These are phyloP conservation scores for Eleutherodactylus coqui DNA, from an alignment of 2,797 vertebrate genomes.

Conservation along the genomic window DNA sequence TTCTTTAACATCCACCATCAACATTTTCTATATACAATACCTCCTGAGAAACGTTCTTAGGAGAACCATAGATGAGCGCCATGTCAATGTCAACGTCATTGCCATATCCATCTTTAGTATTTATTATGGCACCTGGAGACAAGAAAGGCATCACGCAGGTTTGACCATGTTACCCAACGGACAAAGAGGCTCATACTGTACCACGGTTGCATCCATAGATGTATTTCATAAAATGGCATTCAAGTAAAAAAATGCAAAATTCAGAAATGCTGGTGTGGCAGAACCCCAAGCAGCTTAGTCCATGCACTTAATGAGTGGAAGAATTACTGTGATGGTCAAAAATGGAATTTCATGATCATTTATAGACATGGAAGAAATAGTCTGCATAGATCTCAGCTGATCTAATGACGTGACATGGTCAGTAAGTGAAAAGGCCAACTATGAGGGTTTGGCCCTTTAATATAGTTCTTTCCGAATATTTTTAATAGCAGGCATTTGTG, in stretches of 20 bases:
- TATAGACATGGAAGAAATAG: slow-evolving; percentile 19
- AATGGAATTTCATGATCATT: slow-evolving; percentile 19
- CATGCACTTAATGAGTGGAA: neutral
- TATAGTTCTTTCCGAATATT: slow-evolving; percentile 56
- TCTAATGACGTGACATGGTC: slow-evolving; percentile 34
- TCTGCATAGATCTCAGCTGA: slow-evolving; percentile 24
- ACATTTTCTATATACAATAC: neutral
- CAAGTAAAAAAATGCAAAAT: neutral
- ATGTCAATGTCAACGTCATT: neutral
- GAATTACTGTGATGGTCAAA: neutral
- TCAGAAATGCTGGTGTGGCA: neutral
- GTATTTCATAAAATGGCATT: neutral
- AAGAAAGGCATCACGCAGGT: neutral
- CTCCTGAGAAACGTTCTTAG: neutral
- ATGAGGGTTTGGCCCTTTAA: slow-evolving; percentile 35
- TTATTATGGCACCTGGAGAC: neutral
- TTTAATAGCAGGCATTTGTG: slow-evolving; percentile 56
- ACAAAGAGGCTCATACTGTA: neutral
- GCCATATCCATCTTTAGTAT: neutral
- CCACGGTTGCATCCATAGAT: neutral
- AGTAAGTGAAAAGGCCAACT: slow-evolving; percentile 43
- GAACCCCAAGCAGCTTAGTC: neutral
- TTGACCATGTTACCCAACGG: neutral
- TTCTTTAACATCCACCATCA: no score
- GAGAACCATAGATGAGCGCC: neutral